Evolutionary conservation across 2,888 invertebrate genomes (phyloP), one percentile per base, ranked within the genome.

Genomic region (Rotaria sp.): DNA sequence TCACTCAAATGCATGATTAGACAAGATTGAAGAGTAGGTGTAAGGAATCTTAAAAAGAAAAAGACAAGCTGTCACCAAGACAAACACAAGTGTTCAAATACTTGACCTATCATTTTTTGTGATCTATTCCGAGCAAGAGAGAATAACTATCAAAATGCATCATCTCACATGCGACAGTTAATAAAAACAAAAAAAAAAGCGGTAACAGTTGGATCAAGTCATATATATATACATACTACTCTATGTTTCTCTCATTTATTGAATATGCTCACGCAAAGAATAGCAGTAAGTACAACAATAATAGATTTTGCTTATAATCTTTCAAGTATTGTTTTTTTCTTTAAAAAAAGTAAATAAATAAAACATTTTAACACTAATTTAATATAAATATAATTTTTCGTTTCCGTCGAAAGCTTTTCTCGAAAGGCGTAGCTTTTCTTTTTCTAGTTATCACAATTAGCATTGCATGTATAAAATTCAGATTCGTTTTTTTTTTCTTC

Each of bases 91-190:
- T 67, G 67, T 67, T 67, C 67, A 67, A 21, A 67, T 67, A 67
- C 67, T 67, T 67, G 30, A 67, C 67, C 67, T 35, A 67, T 30
- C 67, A 30, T 67, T 67, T 67, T 67, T 35, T 67, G 13, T 67
- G 67, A 67, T 67, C 67, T 67, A 21, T 38, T 67, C 30, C 67
- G 67, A 11, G n/a, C n/a, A n/a, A n/a, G n/a, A 52, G 50, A 52
- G 52, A 52, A 13, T 13, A 50, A 52, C 52, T 52, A 52, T 52
- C 52, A 52, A 67, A 18, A 67, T 67, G 67, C 35, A 67, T 67
- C 67, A 67, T 67, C 67, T 67, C 35, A 67, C 67, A 67, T 67
- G 67, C 30, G 67, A 67, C 67, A 67, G 67, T 67, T 30, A 35
- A 67, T 67, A 67, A 38, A 67, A 67, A 67, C 52, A 52, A 52